Base-by-base conservation (phyloP, 2,113 vertebrate genomes). In the Sander vitreus region DNA sequence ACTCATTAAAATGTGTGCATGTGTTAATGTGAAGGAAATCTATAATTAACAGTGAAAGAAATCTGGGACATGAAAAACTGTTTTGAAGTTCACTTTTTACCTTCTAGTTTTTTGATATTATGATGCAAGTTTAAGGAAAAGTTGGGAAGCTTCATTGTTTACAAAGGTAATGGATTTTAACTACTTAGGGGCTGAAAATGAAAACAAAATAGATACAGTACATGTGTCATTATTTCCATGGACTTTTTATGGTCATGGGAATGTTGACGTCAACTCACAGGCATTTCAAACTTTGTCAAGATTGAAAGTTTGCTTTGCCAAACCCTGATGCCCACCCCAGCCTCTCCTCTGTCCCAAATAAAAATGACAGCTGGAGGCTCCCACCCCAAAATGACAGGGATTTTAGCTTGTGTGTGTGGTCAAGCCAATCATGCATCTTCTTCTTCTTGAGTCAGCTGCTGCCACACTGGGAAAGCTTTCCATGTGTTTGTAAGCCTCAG, bases 301-400 rank as follows among this genome's bases (percentile, higher is more conserved):
- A 85, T 86, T 91, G 30, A 66, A n/a, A 80, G 18, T 78, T 73
- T 74, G 60, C 66, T 1, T 23, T 33, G 83, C 73, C 91, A 57
- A 88, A 73, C 92, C 88, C 76, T 50, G 59, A 63, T 66, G 57
- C 70, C 30, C 68, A 45, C 62, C 79, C 66, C 62, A 1, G 57
- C 64, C 51, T 74, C 55, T 71, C 50, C 64, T 60, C 33, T 63
- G 64, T 90, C 69, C 57, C 33, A 27, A 72, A 88, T 78, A 66
- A 60, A 75, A 78, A 57, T 53, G 88, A 85, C 93, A 93, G 86
- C 91, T 92, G 93, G 39, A 53, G 33, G 18, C 60, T 75, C 76
- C 73, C 59, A 30, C 39, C 73, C 50, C 5, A 25, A 66, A 76
- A 83, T 73, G 45, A 47, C 23, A 18, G 51, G 30, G 69, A 72